A percentile compares a stretch with the other conserved stretches of the same genome.
Evolutionary conservation across 2,888 invertebrate species (phyloP).

Genomic region (Venusia cambrica): DNA sequence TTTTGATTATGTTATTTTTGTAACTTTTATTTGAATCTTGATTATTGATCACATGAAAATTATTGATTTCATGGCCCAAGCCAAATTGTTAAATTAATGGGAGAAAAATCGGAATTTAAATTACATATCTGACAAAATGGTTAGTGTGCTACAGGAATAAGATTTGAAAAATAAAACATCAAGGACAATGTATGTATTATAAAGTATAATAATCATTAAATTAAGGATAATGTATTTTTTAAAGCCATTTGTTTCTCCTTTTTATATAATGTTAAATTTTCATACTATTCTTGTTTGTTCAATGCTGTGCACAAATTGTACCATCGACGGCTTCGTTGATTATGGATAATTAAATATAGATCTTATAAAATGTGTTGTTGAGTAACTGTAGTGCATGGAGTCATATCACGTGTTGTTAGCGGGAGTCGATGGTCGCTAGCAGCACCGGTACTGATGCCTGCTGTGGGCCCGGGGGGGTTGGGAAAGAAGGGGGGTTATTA

Average conservation of each 20-base stretch:
- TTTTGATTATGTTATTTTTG: slow-evolving; percentile 44
- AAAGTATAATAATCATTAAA: slow-evolving; percentile 76
- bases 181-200: slow-evolving; percentile 78
- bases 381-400: slow-evolving; percentile 59
- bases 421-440: slow-evolving; percentile 37
- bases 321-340: slow-evolving; percentile 62
- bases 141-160: slow-evolving; percentile 78
- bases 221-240: slow-evolving; percentile 79
- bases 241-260: slow-evolving; percentile 74
- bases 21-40: slow-evolving; percentile 22
- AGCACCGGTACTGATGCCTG: slow-evolving; percentile 32
- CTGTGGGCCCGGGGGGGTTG: slow-evolving; percentile 21
- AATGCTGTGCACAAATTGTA: slow-evolving; percentile 76
- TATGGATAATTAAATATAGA: slow-evolving; percentile 49
- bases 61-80: slow-evolving; percentile 60
- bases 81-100: slow-evolving; percentile 75
- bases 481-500: too few species aligned
- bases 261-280: slow-evolving; percentile 74
- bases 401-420: slow-evolving; percentile 44
- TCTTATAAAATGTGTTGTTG: slow-evolving; percentile 61
- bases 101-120: slow-evolving; percentile 80
- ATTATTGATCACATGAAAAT: slow-evolving; percentile 40
- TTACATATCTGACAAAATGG: slow-evolving; percentile 81
- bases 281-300: slow-evolving; percentile 63
- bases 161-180: slow-evolving; percentile 71